Percentiles rank a stretch among this genome's conserved stretches.
Evolutionary conservation across 2,888 invertebrate species (phyloP).

Genomic region (Thalpophila matura): DNA sequence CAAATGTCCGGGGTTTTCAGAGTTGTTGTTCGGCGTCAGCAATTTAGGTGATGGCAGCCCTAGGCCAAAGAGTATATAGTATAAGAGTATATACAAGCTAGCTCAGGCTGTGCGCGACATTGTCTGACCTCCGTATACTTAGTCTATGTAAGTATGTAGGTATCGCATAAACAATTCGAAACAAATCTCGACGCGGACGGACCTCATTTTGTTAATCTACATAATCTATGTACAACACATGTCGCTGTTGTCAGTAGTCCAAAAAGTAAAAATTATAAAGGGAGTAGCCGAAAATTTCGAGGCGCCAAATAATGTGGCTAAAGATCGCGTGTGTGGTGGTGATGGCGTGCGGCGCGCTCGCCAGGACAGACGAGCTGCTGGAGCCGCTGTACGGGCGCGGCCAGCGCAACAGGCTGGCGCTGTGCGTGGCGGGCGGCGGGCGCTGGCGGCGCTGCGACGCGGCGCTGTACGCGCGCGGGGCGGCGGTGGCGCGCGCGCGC

Average conservation of each 20-base stretch:
- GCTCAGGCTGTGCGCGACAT: too few relatives aligned
- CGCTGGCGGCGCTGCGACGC: conserved; percentile 56
- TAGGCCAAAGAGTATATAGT: too few relatives aligned
- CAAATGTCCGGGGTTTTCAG: too few relatives aligned
- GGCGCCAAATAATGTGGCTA: conserved; percentile 39
- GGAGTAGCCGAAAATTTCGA: background rate
- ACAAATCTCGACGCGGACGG: background rate
- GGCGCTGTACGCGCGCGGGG: conserved; percentile 66
- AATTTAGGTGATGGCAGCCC: too few relatives aligned
- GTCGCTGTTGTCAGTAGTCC: conserved; percentile 10
- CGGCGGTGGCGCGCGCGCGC: conserved; percentile 58
- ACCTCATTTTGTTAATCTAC: too few relatives aligned
- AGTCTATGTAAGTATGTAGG: too few relatives aligned
- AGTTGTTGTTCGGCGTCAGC: too few relatives aligned
- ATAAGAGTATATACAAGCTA: too few relatives aligned
- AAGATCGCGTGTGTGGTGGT: conserved; percentile 28
- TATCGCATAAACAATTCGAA: background rate
- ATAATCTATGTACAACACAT: too few relatives aligned
- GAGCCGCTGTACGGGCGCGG: conserved; percentile 48
- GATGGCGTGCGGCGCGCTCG: conserved; percentile 21
- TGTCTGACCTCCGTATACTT: too few relatives aligned
- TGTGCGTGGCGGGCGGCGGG: conserved; percentile 50
- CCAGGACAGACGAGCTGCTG: conserved; percentile 43
- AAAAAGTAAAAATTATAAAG: too few relatives aligned
- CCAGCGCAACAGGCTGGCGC: conserved; percentile 43